phyloP scores from a whole-genome alignment of 2,113 vertebrate genomes.

The Centropus bengalensis region DNA sequence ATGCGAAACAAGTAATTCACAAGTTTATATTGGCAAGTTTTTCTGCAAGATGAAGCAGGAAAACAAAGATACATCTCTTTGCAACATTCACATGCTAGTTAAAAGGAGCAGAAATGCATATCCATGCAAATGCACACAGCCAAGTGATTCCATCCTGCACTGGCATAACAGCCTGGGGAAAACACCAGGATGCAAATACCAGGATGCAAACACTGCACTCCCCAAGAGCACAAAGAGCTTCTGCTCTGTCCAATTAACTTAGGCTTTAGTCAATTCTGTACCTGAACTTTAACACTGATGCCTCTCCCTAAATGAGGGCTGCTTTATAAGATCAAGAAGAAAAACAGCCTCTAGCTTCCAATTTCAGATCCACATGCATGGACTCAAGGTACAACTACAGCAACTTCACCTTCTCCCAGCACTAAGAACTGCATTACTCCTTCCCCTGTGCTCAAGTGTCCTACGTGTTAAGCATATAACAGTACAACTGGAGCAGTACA shows the following conservation, averaged over 20 bases:
- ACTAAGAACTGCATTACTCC: background rate
- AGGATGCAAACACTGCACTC: background rate
- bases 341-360: background rate
- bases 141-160: background rate
- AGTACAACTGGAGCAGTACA: background rate
- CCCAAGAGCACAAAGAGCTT: background rate
- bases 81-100: background rate
- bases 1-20: background rate
- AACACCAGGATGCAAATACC: background rate
- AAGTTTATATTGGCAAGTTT: background rate
- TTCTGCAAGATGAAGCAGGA: background rate
- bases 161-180: background rate
- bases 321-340: background rate
- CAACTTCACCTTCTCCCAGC: background rate
- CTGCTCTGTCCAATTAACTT: background rate
- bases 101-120: background rate
- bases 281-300: background rate
- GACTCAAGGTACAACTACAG: background rate
- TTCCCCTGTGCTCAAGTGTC: background rate
- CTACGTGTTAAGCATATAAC: background rate
- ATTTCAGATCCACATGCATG: background rate
- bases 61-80: background rate
- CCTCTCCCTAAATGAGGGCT: background rate
- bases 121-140: background rate
- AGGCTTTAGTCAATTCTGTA: background rate